phyloP scores from a whole-genome alignment of 2,797 vertebrate species.

The Eptatretus atami region DNA sequence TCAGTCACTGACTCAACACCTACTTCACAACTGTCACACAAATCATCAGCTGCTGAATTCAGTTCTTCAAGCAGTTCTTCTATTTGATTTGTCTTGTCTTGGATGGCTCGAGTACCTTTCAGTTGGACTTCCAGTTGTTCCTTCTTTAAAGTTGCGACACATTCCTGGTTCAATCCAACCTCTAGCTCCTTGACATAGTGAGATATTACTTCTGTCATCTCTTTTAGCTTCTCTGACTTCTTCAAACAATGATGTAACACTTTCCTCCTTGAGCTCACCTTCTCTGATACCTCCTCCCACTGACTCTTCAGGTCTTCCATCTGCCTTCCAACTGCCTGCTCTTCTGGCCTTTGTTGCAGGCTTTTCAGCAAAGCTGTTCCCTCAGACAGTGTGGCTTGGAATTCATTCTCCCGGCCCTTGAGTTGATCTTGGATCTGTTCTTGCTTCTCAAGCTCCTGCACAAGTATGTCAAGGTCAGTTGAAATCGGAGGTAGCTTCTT shows the following conservation, averaged over 20 bases:
- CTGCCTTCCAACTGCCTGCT: constrained; percentile 30
- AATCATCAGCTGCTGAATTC: no score
- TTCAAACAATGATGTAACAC: constrained; percentile 35
- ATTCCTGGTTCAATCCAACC: no score
- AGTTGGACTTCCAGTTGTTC: no score
- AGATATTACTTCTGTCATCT: constrained; percentile 30
- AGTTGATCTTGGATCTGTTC: constrained; percentile 50
- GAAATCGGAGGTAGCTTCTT: constrained; percentile 27
- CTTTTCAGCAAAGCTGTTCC: constrained; percentile 42
- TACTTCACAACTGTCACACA: no score
- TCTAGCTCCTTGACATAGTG: no score
- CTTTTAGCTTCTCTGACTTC: constrained; percentile 46
- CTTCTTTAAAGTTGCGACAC: no score
- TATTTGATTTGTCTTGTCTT: no score
- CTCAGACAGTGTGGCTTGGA: constrained; percentile 60
- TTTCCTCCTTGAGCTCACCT: constrained; percentile 23
- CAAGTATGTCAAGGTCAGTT: constrained; percentile 32
- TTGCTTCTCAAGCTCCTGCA: constrained; percentile 34
- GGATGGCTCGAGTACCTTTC: no score
- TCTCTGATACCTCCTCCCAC: constrained; percentile 47
- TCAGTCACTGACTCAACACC: no score
- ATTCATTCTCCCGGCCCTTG: constrained; percentile 60
- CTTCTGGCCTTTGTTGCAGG: constrained; percentile 43
- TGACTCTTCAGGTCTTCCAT: constrained; percentile 32
- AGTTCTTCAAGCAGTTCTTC: no score